These are phyloP conservation scores for Rhynchopsitta pachyrhyncha DNA, from an alignment of 2,113 vertebrate genomes.

Conservation along the genomic window DNA sequence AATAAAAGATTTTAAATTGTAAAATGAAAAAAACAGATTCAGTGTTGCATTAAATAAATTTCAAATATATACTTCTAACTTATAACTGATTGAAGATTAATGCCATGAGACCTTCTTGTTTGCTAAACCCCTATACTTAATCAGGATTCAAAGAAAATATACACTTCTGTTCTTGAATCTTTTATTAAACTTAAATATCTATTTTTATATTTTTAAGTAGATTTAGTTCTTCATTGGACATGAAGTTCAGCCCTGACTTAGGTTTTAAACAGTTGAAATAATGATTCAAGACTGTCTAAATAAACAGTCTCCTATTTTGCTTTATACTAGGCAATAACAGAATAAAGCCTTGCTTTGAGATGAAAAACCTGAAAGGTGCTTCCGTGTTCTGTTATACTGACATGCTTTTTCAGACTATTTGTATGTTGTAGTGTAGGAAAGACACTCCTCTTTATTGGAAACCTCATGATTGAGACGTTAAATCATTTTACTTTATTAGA, in stretches of 20 bases:
- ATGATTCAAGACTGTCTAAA: neutral
- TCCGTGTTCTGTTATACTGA: neutral
- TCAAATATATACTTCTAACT: neutral
- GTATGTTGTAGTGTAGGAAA: neutral
- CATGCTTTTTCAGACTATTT: neutral
- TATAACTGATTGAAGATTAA: neutral
- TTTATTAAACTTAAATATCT: neutral
- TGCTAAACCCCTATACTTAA: neutral
- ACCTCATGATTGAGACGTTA: neutral
- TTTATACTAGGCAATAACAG: neutral
- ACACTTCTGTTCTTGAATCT: neutral
- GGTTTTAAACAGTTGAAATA: neutral
- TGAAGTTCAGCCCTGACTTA: neutral
- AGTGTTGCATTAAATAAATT: neutral
- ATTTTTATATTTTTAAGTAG: neutral
- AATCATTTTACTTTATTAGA: slow-evolving; percentile 15
- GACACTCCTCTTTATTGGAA: neutral
- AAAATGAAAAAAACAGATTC: neutral
- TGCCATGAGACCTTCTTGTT: neutral
- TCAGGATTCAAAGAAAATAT: slow-evolving; percentile 5
- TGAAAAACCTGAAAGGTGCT: neutral
- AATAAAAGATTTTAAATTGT: neutral
- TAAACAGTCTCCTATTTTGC: neutral
- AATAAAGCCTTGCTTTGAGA: neutral
- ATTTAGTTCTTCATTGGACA: neutral